Percentiles rank a stretch among this genome's conserved stretches.
Conservation (phyloP, 2,797 vertebrate genomes). For the Sebastes iracundus region DNA sequence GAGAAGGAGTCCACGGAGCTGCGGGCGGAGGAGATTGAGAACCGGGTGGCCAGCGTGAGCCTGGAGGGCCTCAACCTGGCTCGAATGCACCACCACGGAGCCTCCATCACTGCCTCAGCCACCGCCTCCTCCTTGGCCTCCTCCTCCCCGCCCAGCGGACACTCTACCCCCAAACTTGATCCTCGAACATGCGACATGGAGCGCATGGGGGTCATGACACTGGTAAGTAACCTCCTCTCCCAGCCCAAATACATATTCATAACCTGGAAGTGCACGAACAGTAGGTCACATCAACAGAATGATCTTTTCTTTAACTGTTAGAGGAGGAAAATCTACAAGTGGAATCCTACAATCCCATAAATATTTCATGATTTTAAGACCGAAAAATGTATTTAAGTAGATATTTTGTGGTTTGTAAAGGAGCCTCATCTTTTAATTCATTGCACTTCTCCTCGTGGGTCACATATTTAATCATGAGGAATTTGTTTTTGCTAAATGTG, state of each 20-base stretch:
- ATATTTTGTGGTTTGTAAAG: rapidly evolving
- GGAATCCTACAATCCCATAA: background rate
- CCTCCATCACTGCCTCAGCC: slow-evolving; percentile 95
- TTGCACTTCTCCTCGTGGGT: background rate
- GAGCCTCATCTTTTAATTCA: background rate
- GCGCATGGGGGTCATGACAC: slow-evolving; percentile 97
- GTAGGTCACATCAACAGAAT: background rate
- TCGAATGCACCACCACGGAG: slow-evolving; percentile 92
- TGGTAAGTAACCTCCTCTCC: slow-evolving; percentile 80
- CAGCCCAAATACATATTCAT: background rate
- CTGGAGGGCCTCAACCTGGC: slow-evolving; percentile 97
- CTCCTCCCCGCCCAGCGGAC: slow-evolving; percentile 96
- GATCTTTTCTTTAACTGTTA: background rate
- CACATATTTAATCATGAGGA: background rate
- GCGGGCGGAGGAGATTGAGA: slow-evolving; percentile 97
- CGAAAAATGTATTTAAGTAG: background rate
- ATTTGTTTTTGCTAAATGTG: too few relatives aligned
- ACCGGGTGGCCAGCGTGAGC: slow-evolving; percentile 96
- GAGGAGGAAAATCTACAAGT: too few relatives aligned
- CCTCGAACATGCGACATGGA: slow-evolving; percentile 96
- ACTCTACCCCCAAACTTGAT: slow-evolving; percentile 96
- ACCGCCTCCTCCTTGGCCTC: slow-evolving; percentile 96
- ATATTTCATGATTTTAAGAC: background rate
- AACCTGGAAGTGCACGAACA: background rate
- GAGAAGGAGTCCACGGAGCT: slow-evolving; percentile 99